Evolutionary conservation across 2,797 vertebrate species (phyloP), one percentile per base, ranked within the genome.

Genomic region (Siniperca obscura): DNA sequence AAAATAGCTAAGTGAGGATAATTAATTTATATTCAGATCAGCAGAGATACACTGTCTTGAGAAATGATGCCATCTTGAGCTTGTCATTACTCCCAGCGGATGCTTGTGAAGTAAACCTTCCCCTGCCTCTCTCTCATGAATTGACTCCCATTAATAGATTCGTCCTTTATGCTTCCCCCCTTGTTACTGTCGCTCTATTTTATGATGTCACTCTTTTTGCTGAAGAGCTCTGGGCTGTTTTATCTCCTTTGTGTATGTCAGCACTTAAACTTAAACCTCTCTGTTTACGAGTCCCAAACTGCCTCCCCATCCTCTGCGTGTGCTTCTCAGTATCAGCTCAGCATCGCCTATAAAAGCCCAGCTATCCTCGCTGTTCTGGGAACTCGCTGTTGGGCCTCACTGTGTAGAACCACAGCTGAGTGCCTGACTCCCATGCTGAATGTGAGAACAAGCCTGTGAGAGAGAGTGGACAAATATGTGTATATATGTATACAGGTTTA

Each of bases 221-320:
- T 89, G 89, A 93, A 93, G 92, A 94, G 93, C 92, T 91, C 84
- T 61, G 90, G 89, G 93, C 92, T 89, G 87, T 85, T 95, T 94
- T 95, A 95, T 95, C 82, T 93, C 84, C 89, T 94, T 87, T 73
- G 76, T 91, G 91, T 94, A 89, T 92, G 87, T 88, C 40, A 85
- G 87, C 92, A 93, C 94, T 96, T 95, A 95, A 94, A 93, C 88
- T 93, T 94, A 95, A 94, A 95, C 94, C 93, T 93, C 92, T 91
- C 84, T 86, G 91, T 96, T 95, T 96, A 95, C 46, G 93, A 94
- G 92, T 91, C 94, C 92, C 94, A 90, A 85, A 91, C 92, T 93
- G 88, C 93, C 90, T 90, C 90, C 90, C 86, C 81, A 86, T 90
- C 88, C 86, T 89, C 85, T 80, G 81, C 81, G 60, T 90, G 93